Base-by-base conservation (phyloP, 2,797 vertebrate genomes). In the Crenuchus spilurus region DNA sequence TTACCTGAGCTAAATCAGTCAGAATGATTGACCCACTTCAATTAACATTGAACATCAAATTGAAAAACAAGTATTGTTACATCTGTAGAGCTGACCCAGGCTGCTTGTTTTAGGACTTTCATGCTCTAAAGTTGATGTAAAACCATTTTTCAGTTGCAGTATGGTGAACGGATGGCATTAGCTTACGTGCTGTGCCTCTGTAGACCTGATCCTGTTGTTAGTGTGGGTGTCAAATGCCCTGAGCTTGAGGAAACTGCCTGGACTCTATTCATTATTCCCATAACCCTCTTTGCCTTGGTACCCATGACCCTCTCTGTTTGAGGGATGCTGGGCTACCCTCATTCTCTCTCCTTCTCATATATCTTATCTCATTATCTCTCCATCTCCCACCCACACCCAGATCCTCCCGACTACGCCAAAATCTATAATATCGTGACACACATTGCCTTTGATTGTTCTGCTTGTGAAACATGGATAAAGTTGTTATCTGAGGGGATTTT, bases 341-440 rank as follows among this genome's bases (percentile, higher is more conserved):
- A 35, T 9, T 58, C 49, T 26, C 55, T 54, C 30, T 11, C 13
- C 44, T 20, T 64, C 41, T 42, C n/a, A 20, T 16, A 30, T 26
- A 67, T 48, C 63, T 82, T 48, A 75, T 77, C 55, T 82, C 64
- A 11, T 70, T 80, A 68, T 72, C 39, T 67, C n/a, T 22, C 11
- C 72, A 48, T 61, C 33, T 58, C 11, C 26, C 8, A 7, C 55
- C 37, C 52, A 65, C 67, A 55, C 42, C 14, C 30, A 9, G 26
- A 42, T 30, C 60, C 51, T 33, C 20, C 18, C 2, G 4, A 30
- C 37, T 20, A 26, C 9, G 28, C 30, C 65, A 26, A 10, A 11
- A 35, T 70, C 70, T 63, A 42, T 57, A 52, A 11, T 10, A 48
- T 2, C 16, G 58, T 28, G n/a, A 64, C 14, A 20, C 3, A 2